Base-by-base conservation (phyloP, 2,888 invertebrate species). In the Uloborus plumipes region DNA sequence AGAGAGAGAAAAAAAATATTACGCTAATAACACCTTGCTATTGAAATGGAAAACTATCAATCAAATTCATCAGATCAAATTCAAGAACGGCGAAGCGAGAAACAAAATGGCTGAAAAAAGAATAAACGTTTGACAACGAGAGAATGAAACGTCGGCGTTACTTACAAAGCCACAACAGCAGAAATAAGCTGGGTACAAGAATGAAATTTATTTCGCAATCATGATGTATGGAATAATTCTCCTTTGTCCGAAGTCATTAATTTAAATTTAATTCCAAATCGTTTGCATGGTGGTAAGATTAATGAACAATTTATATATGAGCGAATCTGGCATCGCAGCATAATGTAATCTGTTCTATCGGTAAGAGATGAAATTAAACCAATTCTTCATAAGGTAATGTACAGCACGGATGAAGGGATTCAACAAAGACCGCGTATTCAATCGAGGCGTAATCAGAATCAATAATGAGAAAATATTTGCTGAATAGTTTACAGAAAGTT, bases 251-350 rank as follows among this genome's bases (percentile, higher is more conserved):
- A 9, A 4, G 22, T 26, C 74, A 74, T 74, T 66, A 49, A 74
- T 74, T 74, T 74, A 74, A 74, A 74, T 74, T 74, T 66, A 66
- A 74, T 49, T 49, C 20, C 50, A 73, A 18, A 39, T 20, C 31
- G 39, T 62, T 72, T 26, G 39, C 59, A 55, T 18, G 39, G 11
- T 11, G 53, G 39, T 39, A 39, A 39, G 39, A 49, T 58, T 55
- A 70, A 58, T 58, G 22, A 22, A 16, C 15, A 20, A 58, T 47
- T 58, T 47, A 55, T 39, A 39, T 39, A 39, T 11, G 39, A 39
- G 39, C 39, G 39, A 39, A 39, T 39, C 39, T 39, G 39, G 39
- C 39, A 39, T 39, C 39, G 39, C 9, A 39, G 39, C 39, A 39
- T 39, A 39, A 39, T 39, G 39, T 39, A 39, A 39, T 39, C 39